These are phyloP conservation scores for Tortricodes alternella DNA, from an alignment of 2,888 invertebrate species.

Conservation along the genomic window DNA sequence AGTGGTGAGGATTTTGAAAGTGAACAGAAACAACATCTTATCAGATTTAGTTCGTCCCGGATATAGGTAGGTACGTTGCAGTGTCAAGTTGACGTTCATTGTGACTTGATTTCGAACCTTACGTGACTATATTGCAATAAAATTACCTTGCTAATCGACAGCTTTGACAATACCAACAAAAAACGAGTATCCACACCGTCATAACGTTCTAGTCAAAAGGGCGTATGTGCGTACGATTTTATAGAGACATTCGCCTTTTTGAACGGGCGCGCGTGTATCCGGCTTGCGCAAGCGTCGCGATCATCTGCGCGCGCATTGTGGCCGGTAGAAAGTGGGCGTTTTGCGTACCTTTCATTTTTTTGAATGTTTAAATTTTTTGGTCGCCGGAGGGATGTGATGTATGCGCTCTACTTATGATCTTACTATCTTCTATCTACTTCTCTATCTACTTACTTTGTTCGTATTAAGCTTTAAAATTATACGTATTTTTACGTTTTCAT, in stretches of 20 bases:
- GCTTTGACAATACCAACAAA: conserved; percentile 1
- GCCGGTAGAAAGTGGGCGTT: conserved; percentile 50
- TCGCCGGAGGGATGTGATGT: neutral
- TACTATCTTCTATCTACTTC: too few relatives aligned
- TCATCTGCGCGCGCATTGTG: conserved; percentile 46
- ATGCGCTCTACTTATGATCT: neutral
- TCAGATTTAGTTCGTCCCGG: neutral
- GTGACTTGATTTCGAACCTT: neutral
- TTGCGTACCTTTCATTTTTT: conserved; percentile 36
- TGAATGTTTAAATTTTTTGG: conserved; percentile 20
- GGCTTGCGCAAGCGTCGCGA: conserved; percentile 59
- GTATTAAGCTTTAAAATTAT: too few relatives aligned
- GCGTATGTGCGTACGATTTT: neutral
- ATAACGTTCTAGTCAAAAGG: neutral
- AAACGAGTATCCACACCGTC: neutral
- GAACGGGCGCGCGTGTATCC: conserved; percentile 44
- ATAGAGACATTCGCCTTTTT: conserved; percentile 5
- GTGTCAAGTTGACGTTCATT: neutral
- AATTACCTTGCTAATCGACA: conserved; percentile 14
- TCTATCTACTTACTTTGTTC: too few relatives aligned
- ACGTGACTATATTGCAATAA: neutral
- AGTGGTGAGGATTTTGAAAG: too few relatives aligned
- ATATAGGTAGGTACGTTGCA: neutral
- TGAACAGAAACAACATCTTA: too few relatives aligned
- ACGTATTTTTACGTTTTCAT: too few relatives aligned